Evolutionary conservation across 2,888 invertebrate species (phyloP).

Genomic region (Agrilus mali): DNA sequence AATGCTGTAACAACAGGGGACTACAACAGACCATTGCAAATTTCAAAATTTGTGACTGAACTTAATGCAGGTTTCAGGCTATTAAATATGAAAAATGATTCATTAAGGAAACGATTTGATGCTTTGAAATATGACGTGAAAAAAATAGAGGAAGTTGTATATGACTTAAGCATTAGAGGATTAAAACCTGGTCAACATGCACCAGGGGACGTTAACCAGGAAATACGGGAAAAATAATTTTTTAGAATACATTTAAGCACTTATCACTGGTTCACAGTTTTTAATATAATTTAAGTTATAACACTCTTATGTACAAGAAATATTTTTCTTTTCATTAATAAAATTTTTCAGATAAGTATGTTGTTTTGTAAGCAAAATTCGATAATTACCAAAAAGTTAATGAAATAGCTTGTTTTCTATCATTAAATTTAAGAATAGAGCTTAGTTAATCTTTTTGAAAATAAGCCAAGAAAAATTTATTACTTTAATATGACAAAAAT

Average conservation of each 20-base stretch:
- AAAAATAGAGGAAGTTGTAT: slow-evolving; percentile 86
- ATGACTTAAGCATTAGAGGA: slow-evolving; percentile 74
- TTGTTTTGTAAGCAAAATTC: too few relatives aligned
- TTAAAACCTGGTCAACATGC: slow-evolving; percentile 36
- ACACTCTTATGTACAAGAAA: neutral
- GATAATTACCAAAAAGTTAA: too few relatives aligned
- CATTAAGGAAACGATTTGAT: slow-evolving; percentile 74
- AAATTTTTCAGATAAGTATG: too few relatives aligned
- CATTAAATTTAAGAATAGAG: too few relatives aligned
- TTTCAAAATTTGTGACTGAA: slow-evolving; percentile 75
- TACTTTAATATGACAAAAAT: too few relatives aligned
- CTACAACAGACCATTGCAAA: slow-evolving; percentile 66
- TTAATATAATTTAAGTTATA: neutral
- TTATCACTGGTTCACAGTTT: neutral
- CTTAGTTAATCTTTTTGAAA: too few relatives aligned
- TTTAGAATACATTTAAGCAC: neutral
- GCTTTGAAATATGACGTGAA: slow-evolving; percentile 84
- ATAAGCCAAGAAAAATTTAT: too few relatives aligned
- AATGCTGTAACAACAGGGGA: slow-evolving; percentile 78
- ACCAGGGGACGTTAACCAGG: neutral
- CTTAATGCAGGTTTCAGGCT: slow-evolving; percentile 82
- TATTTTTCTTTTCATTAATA: neutral
- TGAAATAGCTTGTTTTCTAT: too few relatives aligned
- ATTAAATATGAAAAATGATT: slow-evolving; percentile 83
- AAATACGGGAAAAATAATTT: neutral